Base-by-base conservation (phyloP, 2,888 invertebrate genomes). In the Drosophila atripex region DNA sequence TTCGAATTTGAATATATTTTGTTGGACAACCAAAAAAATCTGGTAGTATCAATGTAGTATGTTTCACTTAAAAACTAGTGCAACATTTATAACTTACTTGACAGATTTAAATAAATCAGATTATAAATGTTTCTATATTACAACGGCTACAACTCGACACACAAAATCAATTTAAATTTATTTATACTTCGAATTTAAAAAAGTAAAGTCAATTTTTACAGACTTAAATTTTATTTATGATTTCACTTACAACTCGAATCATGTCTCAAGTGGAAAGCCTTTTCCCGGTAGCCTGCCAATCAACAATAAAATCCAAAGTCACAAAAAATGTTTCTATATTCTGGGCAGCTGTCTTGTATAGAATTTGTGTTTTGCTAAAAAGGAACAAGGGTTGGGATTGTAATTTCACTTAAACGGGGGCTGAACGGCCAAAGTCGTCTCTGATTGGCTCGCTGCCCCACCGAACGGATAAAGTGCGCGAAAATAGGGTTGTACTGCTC, bases 401-500 rank as follows among this genome's bases (percentile, higher is more conserved):
- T 38, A 25, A 14, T 58, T 57, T 38, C 21, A 16, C 14, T 28
- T 39, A 21, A 41, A 21, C 14, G 50, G 25, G 43, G 32, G 51
- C 59, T 23, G 61, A 47, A 14, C 38, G 41, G 25, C 51, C 45
- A 41, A 11, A 51, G 68, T 65, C 45, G 18, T n/a, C 25, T 73
- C 25, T 55, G 53, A 85, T 87, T 82, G 80, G 83, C 28, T 54
- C 5, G n/a, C 35, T 28, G 14, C 59, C 23, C 30, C 23, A 45
- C 60, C 18, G 70, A 59, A 50, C 80, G 86, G 86, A 85, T 83
- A 77, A 71, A 39, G 51, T 14, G 41, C 21, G 18, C 1, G 50
- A 8, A n/a, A 38, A 57, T 41, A 69, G 65, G 50, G 76, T 78
- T 61, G 83, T 87, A 85, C 56, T 82, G 50, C 79, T 87, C 87